Conservation (phyloP, 1,140 invertebrate genomes). For the Cephus cinctus region DNA sequence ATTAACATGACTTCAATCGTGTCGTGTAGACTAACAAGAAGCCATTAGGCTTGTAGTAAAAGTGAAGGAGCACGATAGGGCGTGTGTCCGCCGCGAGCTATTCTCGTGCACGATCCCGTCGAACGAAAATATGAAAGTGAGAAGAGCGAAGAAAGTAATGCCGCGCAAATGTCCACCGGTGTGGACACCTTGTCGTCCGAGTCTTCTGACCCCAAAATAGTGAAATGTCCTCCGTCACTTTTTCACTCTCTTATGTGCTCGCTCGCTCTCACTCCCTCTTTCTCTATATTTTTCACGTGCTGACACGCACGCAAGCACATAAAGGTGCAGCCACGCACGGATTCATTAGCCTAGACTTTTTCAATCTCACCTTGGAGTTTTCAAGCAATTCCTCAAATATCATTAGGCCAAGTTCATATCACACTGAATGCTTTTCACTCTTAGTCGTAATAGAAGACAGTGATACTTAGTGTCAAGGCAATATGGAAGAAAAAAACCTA, state of each 20-base stretch:
- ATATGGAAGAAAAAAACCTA: no score
- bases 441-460: conserved; percentile 10
- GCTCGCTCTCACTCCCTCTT: not conserved
- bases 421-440: not conserved
- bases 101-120: no score
- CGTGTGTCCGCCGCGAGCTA: not conserved
- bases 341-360: not conserved
- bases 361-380: not conserved
- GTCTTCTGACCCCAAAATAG: conserved; percentile 11
- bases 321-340: not conserved
- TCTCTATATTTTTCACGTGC: not conserved
- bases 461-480: conserved; percentile 19
- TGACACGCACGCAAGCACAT: not conserved
- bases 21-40: no score
- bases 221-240: conserved; percentile 5
- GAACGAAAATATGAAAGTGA: conserved; percentile 41
- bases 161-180: conserved; percentile 6
- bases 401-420: not conserved
- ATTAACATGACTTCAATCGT: no score
- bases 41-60: not conserved
- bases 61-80: not conserved
- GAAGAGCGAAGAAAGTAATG: conserved; percentile 43
- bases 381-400: not conserved
- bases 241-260: not conserved
- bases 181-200: not conserved